Percentiles rank a stretch among this genome's conserved stretches.
phyloP scores from a whole-genome alignment of 2,113 vertebrate genomes.

The Etheostoma spectabile region DNA sequence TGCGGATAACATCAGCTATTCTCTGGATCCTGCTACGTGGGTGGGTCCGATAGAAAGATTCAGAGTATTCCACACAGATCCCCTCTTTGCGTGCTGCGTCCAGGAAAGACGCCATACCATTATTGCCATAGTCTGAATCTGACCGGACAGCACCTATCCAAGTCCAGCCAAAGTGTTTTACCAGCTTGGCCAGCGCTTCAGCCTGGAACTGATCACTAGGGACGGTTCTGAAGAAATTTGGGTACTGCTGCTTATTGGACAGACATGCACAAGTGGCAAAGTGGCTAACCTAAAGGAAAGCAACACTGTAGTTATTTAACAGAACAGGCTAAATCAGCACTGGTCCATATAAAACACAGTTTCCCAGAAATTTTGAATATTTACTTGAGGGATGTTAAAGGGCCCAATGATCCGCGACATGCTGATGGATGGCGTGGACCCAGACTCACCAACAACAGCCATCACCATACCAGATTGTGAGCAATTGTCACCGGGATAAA shows the following conservation, averaged over 20 bases:
- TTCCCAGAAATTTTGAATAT: background rate
- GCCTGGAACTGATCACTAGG: slow-evolving; percentile 84
- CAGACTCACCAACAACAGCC: slow-evolving; percentile 78
- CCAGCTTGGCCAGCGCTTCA: slow-evolving; percentile 71
- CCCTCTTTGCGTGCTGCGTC: slow-evolving; percentile 65
- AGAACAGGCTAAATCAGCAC: background rate
- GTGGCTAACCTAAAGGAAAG: slow-evolving; percentile 77
- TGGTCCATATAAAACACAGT: accelerated
- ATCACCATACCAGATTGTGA: slow-evolving; percentile 49
- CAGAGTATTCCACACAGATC: slow-evolving; percentile 82
- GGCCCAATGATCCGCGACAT: slow-evolving; percentile 71
- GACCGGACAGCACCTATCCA: slow-evolving; percentile 83
- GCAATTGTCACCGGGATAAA: slow-evolving; percentile 39
- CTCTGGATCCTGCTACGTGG: slow-evolving; percentile 62
- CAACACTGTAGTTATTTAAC: background rate
- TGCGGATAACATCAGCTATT: slow-evolving; percentile 75
- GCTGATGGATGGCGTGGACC: slow-evolving; percentile 79
- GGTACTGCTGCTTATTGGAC: slow-evolving; percentile 79
- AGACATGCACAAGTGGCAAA: slow-evolving; percentile 81
- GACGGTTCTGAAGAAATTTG: slow-evolving; percentile 82
- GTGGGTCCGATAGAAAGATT: slow-evolving; percentile 70
- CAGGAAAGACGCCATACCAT: slow-evolving; percentile 79
- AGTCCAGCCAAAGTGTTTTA: slow-evolving; percentile 83
- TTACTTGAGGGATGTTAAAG: slow-evolving; percentile 80
- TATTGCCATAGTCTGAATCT: slow-evolving; percentile 83